Base-by-base conservation (phyloP, 2,888 invertebrate genomes). In the Trachelus troglodyta region DNA sequence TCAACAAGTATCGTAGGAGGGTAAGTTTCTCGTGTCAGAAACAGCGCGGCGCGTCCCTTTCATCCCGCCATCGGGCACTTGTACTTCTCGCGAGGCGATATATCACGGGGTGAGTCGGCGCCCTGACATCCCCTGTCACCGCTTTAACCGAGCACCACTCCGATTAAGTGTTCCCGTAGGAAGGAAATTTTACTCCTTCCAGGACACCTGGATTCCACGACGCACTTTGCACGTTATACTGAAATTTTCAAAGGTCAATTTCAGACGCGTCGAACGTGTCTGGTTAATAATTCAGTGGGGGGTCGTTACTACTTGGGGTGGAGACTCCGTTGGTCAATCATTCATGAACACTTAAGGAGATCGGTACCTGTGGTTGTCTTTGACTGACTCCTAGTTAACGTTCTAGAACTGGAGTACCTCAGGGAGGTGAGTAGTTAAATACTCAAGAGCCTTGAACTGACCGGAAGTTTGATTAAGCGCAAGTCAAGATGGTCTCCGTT, bases 81-180 rank as follows among this genome's bases (percentile, higher is more conserved):
- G 76, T 68, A 15, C 31, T n/a, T 74, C 37, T 74, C 74, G 37
- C 74, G 76, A 73, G 82, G 79, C 87, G 85, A 88, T 88, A 85
- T 85, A 88, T 87, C 87, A 87, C 83, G 76, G 75, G 76, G 77
- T 77, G 82, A 81, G 85, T 85, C 84, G 78, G 73, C 79, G 56
- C 85, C 84, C 84, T 88, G 89, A 90, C 89, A 87, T 87, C 86
- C 85, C 83, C 87, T 89, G 89, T 90, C 90, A 89, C 82, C 87
- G 82, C 80, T 88, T 88, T 89, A 90, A 90, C 87, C 88, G 89
- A 90, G 89, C 86, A 87, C 88, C 87, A 88, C 88, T 89, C 85
- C 86, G 87, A 89, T 90, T 87, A 88, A 89, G 89, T 87, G 89
- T 87, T 87, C 86, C 84, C 85, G 56, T 9, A 56, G 23, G 56